These are phyloP conservation scores for Stegodyphus dumicola DNA, from an alignment of 1,140 invertebrate species.

Conservation along the genomic window DNA sequence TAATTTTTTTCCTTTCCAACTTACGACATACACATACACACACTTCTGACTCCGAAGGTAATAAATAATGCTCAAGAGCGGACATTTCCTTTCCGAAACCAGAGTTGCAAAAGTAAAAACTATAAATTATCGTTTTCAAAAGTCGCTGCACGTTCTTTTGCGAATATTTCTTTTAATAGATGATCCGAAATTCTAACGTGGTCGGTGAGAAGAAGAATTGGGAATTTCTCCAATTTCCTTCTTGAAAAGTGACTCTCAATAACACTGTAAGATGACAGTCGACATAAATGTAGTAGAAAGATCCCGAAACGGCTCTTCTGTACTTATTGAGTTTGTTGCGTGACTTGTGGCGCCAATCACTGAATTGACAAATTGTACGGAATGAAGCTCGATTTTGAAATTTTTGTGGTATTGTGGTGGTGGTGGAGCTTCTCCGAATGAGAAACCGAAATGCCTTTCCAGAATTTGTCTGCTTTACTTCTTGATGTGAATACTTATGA, in stretches of 20 bases:
- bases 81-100: background rate
- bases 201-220: background rate
- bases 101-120: background rate
- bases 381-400: no score
- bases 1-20: no score
- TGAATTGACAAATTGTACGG: no score
- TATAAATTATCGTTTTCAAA: slow-evolving; percentile 9
- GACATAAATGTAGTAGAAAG: no score
- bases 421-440: no score
- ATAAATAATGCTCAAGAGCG: background rate
- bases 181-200: background rate
- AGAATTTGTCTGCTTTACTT: no score
- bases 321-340: no score
- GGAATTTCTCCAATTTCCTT: slow-evolving; percentile 15
- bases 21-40: background rate
- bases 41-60: background rate
- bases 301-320: no score
- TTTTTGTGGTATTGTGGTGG: no score
- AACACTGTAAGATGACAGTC: background rate
- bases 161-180: background rate
- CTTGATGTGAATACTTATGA: no score
- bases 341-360: no score
- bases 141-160: background rate
- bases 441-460: no score
- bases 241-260: background rate